A percentile compares a stretch with the other conserved stretches of the same genome.
Evolutionary conservation across 1,140 invertebrate species (phyloP).

Genomic region (Trichonephila clavata): DNA sequence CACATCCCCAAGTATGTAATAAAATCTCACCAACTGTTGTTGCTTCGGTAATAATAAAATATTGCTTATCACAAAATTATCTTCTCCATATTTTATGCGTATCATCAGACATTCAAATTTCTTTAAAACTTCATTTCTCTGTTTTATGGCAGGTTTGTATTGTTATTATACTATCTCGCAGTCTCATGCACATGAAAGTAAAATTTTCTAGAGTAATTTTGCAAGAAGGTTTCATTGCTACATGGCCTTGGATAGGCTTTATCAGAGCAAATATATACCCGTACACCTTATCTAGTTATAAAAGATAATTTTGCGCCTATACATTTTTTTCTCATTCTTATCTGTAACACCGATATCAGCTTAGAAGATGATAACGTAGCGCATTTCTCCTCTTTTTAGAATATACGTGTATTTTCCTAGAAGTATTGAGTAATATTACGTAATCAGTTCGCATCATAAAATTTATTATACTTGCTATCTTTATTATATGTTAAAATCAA

Average conservation of each 20-base stretch:
- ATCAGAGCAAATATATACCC: slow-evolving; percentile 48
- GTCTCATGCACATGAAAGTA: neutral
- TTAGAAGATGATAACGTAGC: neutral
- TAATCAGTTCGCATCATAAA: neutral
- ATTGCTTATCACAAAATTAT: neutral
- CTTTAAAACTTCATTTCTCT: neutral
- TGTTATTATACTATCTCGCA: slow-evolving; percentile 3
- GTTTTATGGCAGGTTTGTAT: neutral
- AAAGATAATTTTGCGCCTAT: slow-evolving; percentile 49
- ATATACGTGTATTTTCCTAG: neutral
- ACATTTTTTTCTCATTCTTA: neutral
- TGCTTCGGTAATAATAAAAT: neutral
- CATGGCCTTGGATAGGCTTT: slow-evolving; percentile 10
- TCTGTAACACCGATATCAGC: neutral
- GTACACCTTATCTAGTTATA: slow-evolving; percentile 26
- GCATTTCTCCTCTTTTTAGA: neutral
- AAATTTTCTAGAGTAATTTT: slow-evolving; percentile 58
- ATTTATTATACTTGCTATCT: neutral
- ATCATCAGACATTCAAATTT: neutral
- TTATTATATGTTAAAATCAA: no score
- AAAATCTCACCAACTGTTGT: neutral
- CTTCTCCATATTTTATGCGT: neutral
- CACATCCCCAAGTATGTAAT: neutral
- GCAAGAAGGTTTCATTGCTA: neutral
- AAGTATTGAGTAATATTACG: neutral